Evolutionary conservation across 2,113 vertebrate genomes (phyloP).

Genomic region (Mesitornis unicolor): DNA sequence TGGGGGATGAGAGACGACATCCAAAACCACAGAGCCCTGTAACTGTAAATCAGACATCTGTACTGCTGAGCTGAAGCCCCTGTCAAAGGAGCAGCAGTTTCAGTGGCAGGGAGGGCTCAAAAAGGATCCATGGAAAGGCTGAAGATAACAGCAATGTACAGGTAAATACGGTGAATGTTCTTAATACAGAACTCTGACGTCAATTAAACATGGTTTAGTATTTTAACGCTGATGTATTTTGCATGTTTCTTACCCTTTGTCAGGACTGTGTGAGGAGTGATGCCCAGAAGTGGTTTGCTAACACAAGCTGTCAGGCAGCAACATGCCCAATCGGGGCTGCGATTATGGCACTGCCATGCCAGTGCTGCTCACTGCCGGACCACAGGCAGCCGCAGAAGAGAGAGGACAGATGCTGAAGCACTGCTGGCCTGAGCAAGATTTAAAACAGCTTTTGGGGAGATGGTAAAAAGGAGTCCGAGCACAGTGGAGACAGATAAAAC

Average conservation of each 20-base stretch:
- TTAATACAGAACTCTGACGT: background rate
- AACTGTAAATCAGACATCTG: background rate
- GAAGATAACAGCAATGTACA: background rate
- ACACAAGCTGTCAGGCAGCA: background rate
- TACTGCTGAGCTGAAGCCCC: background rate
- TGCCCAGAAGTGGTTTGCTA: background rate
- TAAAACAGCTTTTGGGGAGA: background rate
- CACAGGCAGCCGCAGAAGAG: background rate
- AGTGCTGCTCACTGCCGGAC: rapidly evolving
- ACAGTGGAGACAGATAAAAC: background rate
- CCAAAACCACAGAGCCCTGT: background rate
- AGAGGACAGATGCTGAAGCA: background rate
- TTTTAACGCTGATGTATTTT: background rate
- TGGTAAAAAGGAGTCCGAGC: background rate
- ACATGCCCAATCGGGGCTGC: rapidly evolving
- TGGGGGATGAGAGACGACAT: background rate
- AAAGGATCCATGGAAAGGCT: background rate
- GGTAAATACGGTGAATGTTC: background rate
- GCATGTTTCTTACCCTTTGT: background rate
- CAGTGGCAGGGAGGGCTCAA: background rate
- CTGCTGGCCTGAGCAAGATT: background rate
- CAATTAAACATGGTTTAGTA: background rate
- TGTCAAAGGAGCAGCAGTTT: background rate
- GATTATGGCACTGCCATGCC: background rate
- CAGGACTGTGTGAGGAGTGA: background rate